Conservation (phyloP, 2,113 vertebrate species). For the Albula glossodonta region DNA sequence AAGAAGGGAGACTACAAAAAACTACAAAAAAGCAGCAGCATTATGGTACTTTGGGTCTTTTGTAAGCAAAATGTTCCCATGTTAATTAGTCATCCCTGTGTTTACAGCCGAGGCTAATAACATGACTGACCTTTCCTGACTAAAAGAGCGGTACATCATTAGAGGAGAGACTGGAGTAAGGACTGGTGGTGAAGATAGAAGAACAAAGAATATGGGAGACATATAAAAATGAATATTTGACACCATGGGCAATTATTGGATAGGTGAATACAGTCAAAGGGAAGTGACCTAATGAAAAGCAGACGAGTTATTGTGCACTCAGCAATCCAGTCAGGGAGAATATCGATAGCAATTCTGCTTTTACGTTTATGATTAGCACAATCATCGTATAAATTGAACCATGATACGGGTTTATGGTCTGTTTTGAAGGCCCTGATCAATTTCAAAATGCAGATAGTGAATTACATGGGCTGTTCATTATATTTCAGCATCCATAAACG, state of each 20-base stretch:
- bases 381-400: not conserved
- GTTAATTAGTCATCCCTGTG: not conserved
- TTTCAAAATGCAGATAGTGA: not conserved
- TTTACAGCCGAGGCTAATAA: not conserved
- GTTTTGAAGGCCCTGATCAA: not conserved
- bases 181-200: not conserved
- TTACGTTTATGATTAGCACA: not conserved
- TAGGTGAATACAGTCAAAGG: not conserved
- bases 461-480: not conserved
- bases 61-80: not conserved
- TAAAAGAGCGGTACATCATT: not conserved
- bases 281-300: not conserved
- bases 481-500: not conserved
- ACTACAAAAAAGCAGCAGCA: not conserved
- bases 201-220: not conserved
- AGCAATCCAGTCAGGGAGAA: not conserved
- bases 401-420: not conserved
- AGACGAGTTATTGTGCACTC: not conserved
- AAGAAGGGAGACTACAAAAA: not conserved
- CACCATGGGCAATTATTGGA: not conserved
- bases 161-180: not conserved
- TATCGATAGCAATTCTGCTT: conserved; percentile 1
- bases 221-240: not conserved
- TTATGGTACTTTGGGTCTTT: not conserved
- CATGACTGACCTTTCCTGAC: not conserved